These are phyloP conservation scores for Nymphalis io DNA, from an alignment of 1,140 invertebrate species.

Conservation along the genomic window DNA sequence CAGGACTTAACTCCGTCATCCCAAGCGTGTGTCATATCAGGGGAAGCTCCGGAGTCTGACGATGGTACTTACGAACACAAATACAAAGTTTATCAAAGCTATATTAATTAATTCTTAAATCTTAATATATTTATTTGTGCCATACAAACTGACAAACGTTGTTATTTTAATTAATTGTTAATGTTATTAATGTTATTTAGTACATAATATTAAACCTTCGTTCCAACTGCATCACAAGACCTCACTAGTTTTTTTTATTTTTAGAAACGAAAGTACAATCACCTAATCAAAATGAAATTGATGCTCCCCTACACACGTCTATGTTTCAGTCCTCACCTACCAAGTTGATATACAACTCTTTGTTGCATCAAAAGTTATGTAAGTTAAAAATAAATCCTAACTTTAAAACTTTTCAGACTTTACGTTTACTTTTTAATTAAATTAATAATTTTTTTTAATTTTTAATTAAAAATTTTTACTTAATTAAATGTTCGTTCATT, in stretches of 20 bases:
- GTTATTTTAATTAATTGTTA: too few species aligned
- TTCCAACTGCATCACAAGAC: neutral
- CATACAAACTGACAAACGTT: too few species aligned
- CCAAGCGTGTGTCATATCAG: constrained; percentile 61
- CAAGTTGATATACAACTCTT: constrained; percentile 56
- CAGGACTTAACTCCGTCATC: constrained; percentile 48
- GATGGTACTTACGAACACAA: constrained; percentile 57
- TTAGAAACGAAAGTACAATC: constrained; percentile 54
- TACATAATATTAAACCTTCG: too few species aligned
- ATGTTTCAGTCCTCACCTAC: constrained; percentile 33
- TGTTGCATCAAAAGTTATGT: constrained; percentile 73
- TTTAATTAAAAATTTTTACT: too few species aligned
- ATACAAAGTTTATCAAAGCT: too few species aligned
- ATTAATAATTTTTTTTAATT: too few species aligned
- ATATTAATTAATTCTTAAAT: too few species aligned
- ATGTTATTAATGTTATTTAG: too few species aligned
- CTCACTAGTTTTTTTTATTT: constrained; percentile 8
- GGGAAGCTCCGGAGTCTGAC: constrained; percentile 72
- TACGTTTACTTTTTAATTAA: too few species aligned
- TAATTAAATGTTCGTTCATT: too few species aligned
- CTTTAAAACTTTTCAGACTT: neutral
- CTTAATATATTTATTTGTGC: too few species aligned
- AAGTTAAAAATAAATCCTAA: too few species aligned
- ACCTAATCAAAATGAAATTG: constrained; percentile 37
- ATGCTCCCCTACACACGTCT: constrained; percentile 51